Evolutionary conservation across 2,888 invertebrate genomes (phyloP), one percentile per base, ranked within the genome.

Genomic region (Drosophila mayaguana): DNA sequence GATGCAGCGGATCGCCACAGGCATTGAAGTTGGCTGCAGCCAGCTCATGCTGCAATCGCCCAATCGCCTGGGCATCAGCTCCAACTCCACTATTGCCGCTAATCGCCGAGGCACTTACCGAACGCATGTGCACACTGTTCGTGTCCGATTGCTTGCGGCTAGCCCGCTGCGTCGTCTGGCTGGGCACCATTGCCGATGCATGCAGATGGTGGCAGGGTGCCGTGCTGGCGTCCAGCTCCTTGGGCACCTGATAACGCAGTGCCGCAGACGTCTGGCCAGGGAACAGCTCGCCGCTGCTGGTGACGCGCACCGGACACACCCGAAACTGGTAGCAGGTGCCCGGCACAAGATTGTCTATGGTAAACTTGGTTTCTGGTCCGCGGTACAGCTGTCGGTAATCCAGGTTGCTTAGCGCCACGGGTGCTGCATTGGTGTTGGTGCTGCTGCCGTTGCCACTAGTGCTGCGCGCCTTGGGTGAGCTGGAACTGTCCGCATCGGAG

Each of bases 321-420:
- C 97, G 95, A 86, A 96, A 95, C 86, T 94, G 93, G 93, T 97
- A 97, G 91, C 96, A 96, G 63, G 94, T 94, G 86, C 96, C 96
- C 59, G 95, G 94, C 85, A 96, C 95, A 91, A 97, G 94, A 91
- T 95, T 95, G 93, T 94, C 94, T 91, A 96, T 93, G 91, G 94
- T 94, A 91, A 94, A 95, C 92, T 94, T 94, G 65, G 94, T 94
- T 81, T 95, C 95, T 70, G 93, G 89, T 63, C 96, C 96, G 83
- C 94, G 94, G 92, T 96, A 96, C 83, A 96, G 95, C 95, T 96
- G 92, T 2, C 80, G 63, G 22, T 89, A 87, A 25, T 87, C 86
- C 63, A 84, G 85, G 32, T 80, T 86, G 76, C 56, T 81, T 6
- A 75, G 60, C 2, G 78, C 67, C 3, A 87, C 25, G 61, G 73